These are phyloP conservation scores for Aldrovandia affinis DNA, from an alignment of 2,797 vertebrate species.

Conservation along the genomic window DNA sequence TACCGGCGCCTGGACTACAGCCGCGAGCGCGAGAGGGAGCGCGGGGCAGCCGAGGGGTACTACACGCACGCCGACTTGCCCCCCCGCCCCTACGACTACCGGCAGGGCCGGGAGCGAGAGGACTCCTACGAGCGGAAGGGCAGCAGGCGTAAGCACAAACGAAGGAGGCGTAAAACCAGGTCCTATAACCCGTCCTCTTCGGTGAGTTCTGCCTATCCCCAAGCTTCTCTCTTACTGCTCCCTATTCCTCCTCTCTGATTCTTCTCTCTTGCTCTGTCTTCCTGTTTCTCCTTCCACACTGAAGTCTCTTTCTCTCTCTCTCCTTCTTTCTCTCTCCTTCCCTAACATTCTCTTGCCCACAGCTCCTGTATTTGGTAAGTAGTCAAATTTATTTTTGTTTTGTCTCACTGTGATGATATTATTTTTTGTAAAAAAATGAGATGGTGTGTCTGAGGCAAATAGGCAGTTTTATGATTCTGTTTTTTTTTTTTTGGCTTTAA, in stretches of 20 bases:
- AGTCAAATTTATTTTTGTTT: slow-evolving; percentile 72
- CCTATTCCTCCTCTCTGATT: slow-evolving; percentile 29
- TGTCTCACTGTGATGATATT: slow-evolving; percentile 50
- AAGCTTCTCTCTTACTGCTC: slow-evolving; percentile 59
- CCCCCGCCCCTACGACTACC: slow-evolving; percentile 84
- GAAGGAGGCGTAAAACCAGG: slow-evolving; percentile 94
- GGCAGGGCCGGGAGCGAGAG: slow-evolving; percentile 74
- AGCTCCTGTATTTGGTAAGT: slow-evolving; percentile 82
- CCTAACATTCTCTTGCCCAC: slow-evolving; percentile 68
- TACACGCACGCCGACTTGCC: slow-evolving; percentile 80
- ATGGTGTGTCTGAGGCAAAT: background rate
- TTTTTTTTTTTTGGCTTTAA: background rate
- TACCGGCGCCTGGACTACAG: slow-evolving; percentile 86
- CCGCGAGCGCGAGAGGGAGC: slow-evolving; percentile 73
- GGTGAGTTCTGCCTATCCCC: slow-evolving; percentile 87
- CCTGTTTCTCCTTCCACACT: slow-evolving; percentile 47
- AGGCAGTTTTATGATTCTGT: background rate
- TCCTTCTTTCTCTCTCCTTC: slow-evolving; percentile 57
- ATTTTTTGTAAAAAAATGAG: slow-evolving; percentile 36
- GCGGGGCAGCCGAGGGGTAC: slow-evolving; percentile 78
- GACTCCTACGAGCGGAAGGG: slow-evolving; percentile 83
- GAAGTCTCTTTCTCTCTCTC: slow-evolving; percentile 29
- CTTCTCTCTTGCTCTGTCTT: slow-evolving; percentile 35
- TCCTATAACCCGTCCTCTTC: slow-evolving; percentile 98
- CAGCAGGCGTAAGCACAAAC: slow-evolving; percentile 96